A percentile compares a stretch with the other conserved stretches of the same genome.
phyloP scores from a whole-genome alignment of 2,888 invertebrate genomes.

The Drosophila robusta region DNA sequence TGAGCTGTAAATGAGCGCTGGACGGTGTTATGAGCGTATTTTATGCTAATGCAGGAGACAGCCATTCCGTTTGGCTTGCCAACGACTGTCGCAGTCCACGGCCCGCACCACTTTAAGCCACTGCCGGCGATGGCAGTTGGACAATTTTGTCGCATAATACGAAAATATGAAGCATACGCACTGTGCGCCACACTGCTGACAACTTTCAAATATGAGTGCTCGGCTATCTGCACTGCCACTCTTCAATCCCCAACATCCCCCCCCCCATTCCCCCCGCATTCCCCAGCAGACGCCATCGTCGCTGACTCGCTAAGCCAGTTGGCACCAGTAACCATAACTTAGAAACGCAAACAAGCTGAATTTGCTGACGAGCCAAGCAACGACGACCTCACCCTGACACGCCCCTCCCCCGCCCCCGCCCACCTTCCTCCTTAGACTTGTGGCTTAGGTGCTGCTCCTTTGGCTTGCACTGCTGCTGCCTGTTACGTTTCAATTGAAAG shows the following conservation, averaged over 20 bases:
- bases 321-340: slow-evolving; percentile 78
- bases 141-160: slow-evolving; percentile 39
- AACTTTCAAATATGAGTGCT: slow-evolving; percentile 27
- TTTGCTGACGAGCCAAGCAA: slow-evolving; percentile 67
- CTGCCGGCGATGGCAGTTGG: slow-evolving; percentile 45
- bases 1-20: slow-evolving; percentile 55
- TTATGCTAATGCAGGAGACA: slow-evolving; percentile 59
- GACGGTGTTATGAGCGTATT: slow-evolving; percentile 45
- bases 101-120: slow-evolving; percentile 45
- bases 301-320: slow-evolving; percentile 77
- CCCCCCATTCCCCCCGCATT: not conserved
- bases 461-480: slow-evolving; percentile 43
- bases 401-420: not conserved
- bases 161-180: slow-evolving; percentile 56
- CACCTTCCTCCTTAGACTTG: not conserved
- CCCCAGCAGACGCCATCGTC: slow-evolving; percentile 11
- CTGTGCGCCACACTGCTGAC: slow-evolving; percentile 29
- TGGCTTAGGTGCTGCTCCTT: slow-evolving; percentile 32
- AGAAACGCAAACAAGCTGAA: slow-evolving; percentile 75
- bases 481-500: slow-evolving; percentile 80
- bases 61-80: slow-evolving; percentile 26
- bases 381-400: not conserved
- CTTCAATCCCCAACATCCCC: not conserved
- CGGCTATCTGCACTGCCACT: slow-evolving; percentile 10
- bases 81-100: slow-evolving; percentile 46